phyloP scores from a whole-genome alignment of 1,140 invertebrate genomes.

The Drosophila lowei region DNA sequence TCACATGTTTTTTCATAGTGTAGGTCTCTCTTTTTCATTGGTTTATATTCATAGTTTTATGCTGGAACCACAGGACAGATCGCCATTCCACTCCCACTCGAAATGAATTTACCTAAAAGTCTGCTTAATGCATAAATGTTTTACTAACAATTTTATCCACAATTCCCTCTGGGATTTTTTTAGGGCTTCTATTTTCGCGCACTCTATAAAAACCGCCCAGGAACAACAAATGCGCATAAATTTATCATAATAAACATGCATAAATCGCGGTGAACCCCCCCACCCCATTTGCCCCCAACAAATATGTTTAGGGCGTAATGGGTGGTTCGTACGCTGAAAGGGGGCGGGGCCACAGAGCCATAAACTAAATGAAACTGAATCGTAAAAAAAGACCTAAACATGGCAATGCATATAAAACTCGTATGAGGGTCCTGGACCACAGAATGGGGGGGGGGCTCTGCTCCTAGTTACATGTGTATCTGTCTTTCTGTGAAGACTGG shows the following conservation, averaged over 20 bases:
- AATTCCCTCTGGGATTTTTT: slow-evolving; percentile 10
- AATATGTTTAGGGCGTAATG: slow-evolving; percentile 58
- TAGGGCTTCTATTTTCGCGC: slow-evolving; percentile 11
- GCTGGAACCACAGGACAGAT: not conserved
- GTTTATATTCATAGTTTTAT: not conserved
- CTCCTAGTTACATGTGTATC: slow-evolving; percentile 17
- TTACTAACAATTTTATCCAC: slow-evolving; percentile 9
- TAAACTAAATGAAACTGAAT: slow-evolving; percentile 69
- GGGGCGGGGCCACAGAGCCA: slow-evolving; percentile 47
- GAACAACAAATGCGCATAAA: slow-evolving; percentile 74
- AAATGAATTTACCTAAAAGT: slow-evolving; percentile 32
- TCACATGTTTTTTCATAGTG: too few species aligned
- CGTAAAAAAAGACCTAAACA: slow-evolving; percentile 66
- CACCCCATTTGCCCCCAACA: slow-evolving; percentile 13
- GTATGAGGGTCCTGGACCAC: slow-evolving; percentile 19
- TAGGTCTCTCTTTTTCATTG: not conserved
- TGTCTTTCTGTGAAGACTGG: slow-evolving; percentile 5
- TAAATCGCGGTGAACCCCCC: slow-evolving; percentile 59
- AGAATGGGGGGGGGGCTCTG: slow-evolving; percentile 24
- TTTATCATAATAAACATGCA: slow-evolving; percentile 78
- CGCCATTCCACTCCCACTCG: too few species aligned
- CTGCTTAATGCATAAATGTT: slow-evolving; percentile 36
- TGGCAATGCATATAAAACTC: slow-evolving; percentile 46
- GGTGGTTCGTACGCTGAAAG: slow-evolving; percentile 13
- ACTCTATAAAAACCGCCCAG: slow-evolving; percentile 44